These are phyloP conservation scores for Lepus europaeus DNA, from an alignment of 2,113 vertebrate species.

Conservation along the genomic window DNA sequence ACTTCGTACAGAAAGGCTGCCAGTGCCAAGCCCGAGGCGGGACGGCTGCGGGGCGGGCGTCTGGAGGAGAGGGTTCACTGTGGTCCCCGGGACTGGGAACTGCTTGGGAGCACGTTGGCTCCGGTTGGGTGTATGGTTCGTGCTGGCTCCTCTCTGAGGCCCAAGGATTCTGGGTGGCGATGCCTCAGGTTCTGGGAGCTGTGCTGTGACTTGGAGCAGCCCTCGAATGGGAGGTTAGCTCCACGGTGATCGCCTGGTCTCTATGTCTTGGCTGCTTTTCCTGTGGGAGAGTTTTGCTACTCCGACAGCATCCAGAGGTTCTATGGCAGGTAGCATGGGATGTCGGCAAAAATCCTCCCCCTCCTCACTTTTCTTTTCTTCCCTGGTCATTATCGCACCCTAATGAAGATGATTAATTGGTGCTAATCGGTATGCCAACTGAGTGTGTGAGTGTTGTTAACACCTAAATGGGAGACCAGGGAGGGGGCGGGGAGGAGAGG, in stretches of 20 bases:
- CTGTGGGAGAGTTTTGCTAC: neutral
- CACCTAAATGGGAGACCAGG: slow-evolving; percentile 38
- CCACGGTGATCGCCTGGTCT: neutral
- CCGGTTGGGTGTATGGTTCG: accelerated
- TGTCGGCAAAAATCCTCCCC: slow-evolving; percentile 45
- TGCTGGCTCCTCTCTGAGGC: neutral
- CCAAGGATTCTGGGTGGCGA: neutral
- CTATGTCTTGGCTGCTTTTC: neutral
- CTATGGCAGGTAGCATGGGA: neutral
- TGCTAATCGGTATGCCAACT: slow-evolving; percentile 71
- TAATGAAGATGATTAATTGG: slow-evolving; percentile 78
- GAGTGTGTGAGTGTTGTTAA: slow-evolving; percentile 48
- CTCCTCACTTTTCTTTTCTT: slow-evolving; percentile 61
- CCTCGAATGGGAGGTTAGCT: slow-evolving; percentile 26
- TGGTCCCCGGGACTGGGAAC: neutral
- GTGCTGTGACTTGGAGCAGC: neutral
- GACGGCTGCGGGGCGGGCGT: too few species aligned
- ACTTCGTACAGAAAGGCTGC: neutral
- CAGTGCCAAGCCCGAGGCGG: neutral
- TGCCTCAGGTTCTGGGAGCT: neutral
- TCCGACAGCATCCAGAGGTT: slow-evolving; percentile 37
- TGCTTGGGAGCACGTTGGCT: neutral
- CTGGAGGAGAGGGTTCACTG: neutral
- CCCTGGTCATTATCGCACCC: slow-evolving; percentile 67
- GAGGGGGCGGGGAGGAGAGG: neutral